Percentiles rank a stretch among this genome's conserved stretches.
Evolutionary conservation across 2,113 vertebrate genomes (phyloP).

Genomic region (Amphilophus citrinellus): DNA sequence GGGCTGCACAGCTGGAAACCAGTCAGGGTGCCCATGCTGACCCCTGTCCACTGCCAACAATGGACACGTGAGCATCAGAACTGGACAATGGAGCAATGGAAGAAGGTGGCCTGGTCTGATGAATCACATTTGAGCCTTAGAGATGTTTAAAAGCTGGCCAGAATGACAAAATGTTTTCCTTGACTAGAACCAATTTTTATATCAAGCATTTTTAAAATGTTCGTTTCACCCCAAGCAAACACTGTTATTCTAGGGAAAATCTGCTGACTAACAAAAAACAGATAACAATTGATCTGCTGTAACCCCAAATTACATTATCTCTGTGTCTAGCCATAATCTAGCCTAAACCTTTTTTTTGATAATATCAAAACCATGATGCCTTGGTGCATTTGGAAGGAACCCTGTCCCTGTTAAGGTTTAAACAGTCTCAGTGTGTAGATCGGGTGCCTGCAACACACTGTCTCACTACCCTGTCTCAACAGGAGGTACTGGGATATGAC

Average conservation of each 20-base stretch:
- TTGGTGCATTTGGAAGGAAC: neutral
- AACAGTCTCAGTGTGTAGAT: neutral
- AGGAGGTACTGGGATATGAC: constrained; percentile 22
- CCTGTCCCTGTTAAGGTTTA: neutral
- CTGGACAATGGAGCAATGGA: no score
- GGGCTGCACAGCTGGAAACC: no score
- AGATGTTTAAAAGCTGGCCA: neutral
- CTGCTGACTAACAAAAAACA: no score
- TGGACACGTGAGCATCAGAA: no score
- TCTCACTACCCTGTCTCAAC: neutral
- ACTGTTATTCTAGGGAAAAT: neutral
- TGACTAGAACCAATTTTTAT: neutral
- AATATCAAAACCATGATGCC: neutral
- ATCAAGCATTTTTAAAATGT: neutral
- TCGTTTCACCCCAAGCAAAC: neutral
- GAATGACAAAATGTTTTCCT: neutral
- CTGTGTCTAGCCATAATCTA: neutral
- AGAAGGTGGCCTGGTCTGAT: no score
- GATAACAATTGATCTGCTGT: neutral
- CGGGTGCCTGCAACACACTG: neutral
- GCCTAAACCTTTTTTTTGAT: neutral
- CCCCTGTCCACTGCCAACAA: no score
- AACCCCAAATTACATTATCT: neutral
- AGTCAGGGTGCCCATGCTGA: no score
- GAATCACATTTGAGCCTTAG: no score